phyloP scores from a whole-genome alignment of 2,113 vertebrate species.

The Murina feae region DNA sequence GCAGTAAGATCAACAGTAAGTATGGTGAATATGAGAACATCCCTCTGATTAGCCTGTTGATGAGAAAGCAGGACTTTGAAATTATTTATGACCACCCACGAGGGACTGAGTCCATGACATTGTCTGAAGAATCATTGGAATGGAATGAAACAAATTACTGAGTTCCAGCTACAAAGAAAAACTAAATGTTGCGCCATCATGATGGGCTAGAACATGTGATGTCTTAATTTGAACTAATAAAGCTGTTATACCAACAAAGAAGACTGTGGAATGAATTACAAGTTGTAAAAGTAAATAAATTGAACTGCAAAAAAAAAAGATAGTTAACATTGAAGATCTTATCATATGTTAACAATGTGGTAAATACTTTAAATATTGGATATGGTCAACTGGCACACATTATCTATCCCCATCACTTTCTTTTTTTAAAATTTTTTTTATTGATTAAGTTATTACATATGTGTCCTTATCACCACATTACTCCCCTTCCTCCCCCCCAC shows the following conservation, averaged over 20 bases:
- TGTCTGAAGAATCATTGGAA: background rate
- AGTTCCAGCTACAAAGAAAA: background rate
- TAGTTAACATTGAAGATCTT: background rate
- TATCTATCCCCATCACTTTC: background rate
- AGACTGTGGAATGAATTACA: background rate
- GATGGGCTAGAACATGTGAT: background rate
- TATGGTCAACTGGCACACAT: background rate
- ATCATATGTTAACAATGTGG: background rate
- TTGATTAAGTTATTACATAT: too few species aligned
- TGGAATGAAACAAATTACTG: background rate
- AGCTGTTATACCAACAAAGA: background rate
- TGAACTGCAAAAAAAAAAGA: background rate
- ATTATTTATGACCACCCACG: background rate
- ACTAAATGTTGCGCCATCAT: background rate
- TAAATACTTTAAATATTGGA: background rate
- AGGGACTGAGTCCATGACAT: background rate
- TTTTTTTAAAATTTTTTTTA: too few species aligned
- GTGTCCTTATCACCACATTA: too few species aligned
- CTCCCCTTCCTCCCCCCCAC: too few species aligned
- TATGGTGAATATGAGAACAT: background rate
- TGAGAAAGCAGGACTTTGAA: background rate
- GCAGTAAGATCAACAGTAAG: background rate
- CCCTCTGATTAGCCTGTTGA: background rate
- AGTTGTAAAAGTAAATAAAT: background rate
- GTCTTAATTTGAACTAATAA: background rate